phyloP scores from a whole-genome alignment of 2,888 invertebrate genomes.

The Ichneumoninae sp. region DNA sequence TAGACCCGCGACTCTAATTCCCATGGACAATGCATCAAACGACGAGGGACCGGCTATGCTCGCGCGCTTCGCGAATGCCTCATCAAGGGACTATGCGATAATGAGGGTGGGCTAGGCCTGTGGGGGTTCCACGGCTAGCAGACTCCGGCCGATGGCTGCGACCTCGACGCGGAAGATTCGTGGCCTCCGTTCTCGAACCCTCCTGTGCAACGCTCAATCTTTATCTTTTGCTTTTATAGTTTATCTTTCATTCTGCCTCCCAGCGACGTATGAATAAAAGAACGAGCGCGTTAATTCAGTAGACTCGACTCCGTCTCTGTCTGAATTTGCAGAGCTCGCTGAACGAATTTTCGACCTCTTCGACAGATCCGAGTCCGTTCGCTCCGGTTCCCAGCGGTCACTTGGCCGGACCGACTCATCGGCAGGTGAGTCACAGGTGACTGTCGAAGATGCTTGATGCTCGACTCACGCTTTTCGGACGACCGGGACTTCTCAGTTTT shows the following conservation, averaged over 20 bases:
- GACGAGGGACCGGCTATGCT: slow-evolving; percentile 31
- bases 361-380: slow-evolving; percentile 25
- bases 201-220: slow-evolving; percentile 24
- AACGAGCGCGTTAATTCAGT: slow-evolving; percentile 60
- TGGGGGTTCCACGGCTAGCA: slow-evolving; percentile 46
- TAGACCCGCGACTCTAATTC: slow-evolving; percentile 70
- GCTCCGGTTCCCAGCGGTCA: slow-evolving; percentile 40
- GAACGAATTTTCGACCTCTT: slow-evolving; percentile 12
- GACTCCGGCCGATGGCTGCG: slow-evolving; percentile 12
- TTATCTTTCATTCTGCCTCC: slow-evolving; percentile 53
- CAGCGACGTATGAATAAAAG: slow-evolving; percentile 61
- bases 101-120: slow-evolving; percentile 55
- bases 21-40: slow-evolving; percentile 77
- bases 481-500: slow-evolving; percentile 36
- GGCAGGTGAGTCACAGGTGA: slow-evolving; percentile 70
- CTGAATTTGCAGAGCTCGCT: slow-evolving; percentile 12
- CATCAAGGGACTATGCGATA: slow-evolving; percentile 75
- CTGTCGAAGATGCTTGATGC: slow-evolving; percentile 61
- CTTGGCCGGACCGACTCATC: slow-evolving; percentile 25
- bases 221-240: slow-evolving; percentile 54
- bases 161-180: slow-evolving; percentile 52
- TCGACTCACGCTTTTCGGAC: slow-evolving; percentile 49
- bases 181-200: slow-evolving; percentile 35
- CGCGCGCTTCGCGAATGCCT: slow-evolving; percentile 70
- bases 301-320: slow-evolving; percentile 36